These are phyloP conservation scores for Mesochorus sp. DNA, from an alignment of 2,888 invertebrate species.

Conservation along the genomic window DNA sequence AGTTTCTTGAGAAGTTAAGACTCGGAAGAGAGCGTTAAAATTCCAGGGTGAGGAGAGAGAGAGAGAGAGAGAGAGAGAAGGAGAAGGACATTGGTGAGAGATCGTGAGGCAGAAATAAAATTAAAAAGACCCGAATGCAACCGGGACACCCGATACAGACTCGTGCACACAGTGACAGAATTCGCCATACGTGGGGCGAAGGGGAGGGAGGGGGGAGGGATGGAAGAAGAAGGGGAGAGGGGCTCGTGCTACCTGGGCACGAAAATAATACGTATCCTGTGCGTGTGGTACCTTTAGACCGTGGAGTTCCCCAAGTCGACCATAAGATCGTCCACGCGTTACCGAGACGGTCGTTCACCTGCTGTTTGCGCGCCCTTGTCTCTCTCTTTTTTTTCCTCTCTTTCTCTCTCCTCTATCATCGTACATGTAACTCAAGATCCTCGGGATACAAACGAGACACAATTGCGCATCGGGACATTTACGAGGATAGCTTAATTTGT, in stretches of 20 bases:
- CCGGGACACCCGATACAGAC: slow-evolving; percentile 25
- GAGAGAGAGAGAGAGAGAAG: background rate
- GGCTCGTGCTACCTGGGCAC: slow-evolving; percentile 20
- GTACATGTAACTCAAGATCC: slow-evolving; percentile 55
- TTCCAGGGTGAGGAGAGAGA: slow-evolving; percentile 15
- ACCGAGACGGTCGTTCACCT: slow-evolving; percentile 65
- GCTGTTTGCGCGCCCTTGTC: slow-evolving; percentile 6
- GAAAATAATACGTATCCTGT: slow-evolving; percentile 3
- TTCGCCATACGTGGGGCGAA: slow-evolving; percentile 10
- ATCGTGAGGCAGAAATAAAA: slow-evolving; percentile 10
- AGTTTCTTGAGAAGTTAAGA: background rate
- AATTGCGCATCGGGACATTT: slow-evolving; percentile 10
- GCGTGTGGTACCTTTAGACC: slow-evolving; percentile 31
- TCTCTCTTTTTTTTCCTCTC: slow-evolving; percentile 19
- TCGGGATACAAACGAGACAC: slow-evolving; percentile 38
- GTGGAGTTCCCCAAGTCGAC: slow-evolving; percentile 28
- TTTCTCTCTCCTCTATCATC: no score
- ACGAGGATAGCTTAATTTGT: slow-evolving; percentile 40
- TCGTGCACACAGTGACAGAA: background rate
- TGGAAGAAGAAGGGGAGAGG: no score
- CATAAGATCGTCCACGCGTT: slow-evolving; percentile 61
- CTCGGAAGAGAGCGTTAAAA: slow-evolving; percentile 2
- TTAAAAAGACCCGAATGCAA: background rate
- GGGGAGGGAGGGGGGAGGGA: no score
- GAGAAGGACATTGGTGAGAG: background rate